phyloP scores from a whole-genome alignment of 1,140 invertebrate genomes.

The Maconellicoccus hirsutus region DNA sequence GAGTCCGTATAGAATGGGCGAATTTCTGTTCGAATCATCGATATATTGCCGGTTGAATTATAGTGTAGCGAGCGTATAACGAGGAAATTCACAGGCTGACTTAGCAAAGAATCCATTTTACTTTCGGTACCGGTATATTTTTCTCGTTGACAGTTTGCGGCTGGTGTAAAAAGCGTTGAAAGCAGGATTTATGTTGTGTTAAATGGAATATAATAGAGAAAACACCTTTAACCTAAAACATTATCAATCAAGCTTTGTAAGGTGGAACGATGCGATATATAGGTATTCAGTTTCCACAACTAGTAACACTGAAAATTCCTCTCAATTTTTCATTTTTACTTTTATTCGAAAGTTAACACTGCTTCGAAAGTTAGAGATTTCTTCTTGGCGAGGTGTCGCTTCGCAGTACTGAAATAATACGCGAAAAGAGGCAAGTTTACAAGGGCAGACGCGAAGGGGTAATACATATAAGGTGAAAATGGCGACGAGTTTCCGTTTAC shows the following conservation, averaged over 20 bases:
- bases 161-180: conserved; percentile 11
- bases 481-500: not conserved
- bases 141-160: not conserved
- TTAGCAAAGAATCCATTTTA: conserved; percentile 2
- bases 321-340: conserved; percentile 16
- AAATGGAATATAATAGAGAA: conserved; percentile 21
- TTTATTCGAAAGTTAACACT: conserved; percentile 10
- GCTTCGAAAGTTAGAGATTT: not conserved
- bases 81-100: not conserved
- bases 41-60: no score
- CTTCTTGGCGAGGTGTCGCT: not conserved
- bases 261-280: not conserved
- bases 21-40: no score
- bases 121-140: not conserved
- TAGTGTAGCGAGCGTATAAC: no score
- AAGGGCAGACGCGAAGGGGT: not conserved
- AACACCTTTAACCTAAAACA: conserved; percentile 21
- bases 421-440: no score
- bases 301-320: conserved; percentile 13
- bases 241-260: conserved; percentile 19
- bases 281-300: not conserved
- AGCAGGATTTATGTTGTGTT: conserved; percentile 6
- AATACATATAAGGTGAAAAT: not conserved
- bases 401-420: no score
- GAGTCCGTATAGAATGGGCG: no score